phyloP scores from a whole-genome alignment of 1,140 invertebrate species.

The Danaus plexippus region DNA sequence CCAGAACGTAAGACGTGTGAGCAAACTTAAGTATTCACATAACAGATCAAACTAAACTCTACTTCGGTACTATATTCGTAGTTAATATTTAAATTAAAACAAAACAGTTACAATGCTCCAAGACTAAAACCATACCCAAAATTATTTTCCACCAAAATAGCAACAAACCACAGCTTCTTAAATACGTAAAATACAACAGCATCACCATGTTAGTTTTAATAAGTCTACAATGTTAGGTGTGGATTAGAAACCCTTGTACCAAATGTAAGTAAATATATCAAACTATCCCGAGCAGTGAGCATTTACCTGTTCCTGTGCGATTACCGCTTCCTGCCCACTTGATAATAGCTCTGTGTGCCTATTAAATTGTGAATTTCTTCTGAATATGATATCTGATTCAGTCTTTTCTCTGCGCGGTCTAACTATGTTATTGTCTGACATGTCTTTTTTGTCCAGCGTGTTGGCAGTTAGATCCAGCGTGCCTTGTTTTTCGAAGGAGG shows the following conservation, averaged over 20 bases:
- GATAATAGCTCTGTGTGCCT: slow-evolving; percentile 71
- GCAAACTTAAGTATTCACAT: slow-evolving; percentile 20
- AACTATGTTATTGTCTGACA: slow-evolving; percentile 33
- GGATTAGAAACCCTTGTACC: slow-evolving; percentile 57
- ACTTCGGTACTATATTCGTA: slow-evolving; percentile 12
- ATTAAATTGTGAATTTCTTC: slow-evolving; percentile 78
- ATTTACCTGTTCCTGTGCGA: slow-evolving; percentile 67
- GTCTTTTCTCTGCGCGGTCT: slow-evolving; percentile 86
- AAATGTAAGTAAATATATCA: slow-evolving; percentile 53
- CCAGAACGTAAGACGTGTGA: slow-evolving; percentile 64
- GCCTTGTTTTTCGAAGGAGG: slow-evolving; percentile 44
- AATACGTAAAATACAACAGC: slow-evolving; percentile 30
- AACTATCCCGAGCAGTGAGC: slow-evolving; percentile 64
- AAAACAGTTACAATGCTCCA: slow-evolving; percentile 7
- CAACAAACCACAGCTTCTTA: slow-evolving; percentile 31
- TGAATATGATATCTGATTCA: slow-evolving; percentile 85
- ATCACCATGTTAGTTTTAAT: slow-evolving; percentile 50
- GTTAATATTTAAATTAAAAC: slow-evolving; percentile 3
- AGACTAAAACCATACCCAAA: slow-evolving; percentile 34
- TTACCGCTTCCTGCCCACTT: slow-evolving; percentile 69
- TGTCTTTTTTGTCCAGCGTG: slow-evolving; percentile 31
- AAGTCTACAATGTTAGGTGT: slow-evolving; percentile 40
- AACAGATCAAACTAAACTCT: background rate
- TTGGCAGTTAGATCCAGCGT: slow-evolving; percentile 53
- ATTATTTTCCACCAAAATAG: slow-evolving; percentile 30